Percentiles rank a stretch among this genome's conserved stretches.
Evolutionary conservation across 1,140 invertebrate species (phyloP).

Genomic region (Drosophila chauvacae): DNA sequence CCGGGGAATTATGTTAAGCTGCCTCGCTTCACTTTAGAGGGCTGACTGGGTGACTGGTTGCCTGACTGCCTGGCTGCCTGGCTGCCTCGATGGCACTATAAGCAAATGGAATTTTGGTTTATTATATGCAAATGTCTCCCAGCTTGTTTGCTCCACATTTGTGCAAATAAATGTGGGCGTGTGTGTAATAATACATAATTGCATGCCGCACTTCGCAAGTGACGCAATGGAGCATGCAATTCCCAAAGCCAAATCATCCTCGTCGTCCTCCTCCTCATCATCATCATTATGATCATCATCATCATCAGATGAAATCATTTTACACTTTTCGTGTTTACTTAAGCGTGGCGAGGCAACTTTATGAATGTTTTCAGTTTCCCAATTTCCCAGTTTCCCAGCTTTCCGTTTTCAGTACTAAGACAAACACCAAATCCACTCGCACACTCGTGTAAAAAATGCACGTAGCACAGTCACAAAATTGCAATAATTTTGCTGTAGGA

Average conservation of each 20-base stretch:
- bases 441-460: slow-evolving; percentile 53
- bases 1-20: slow-evolving; percentile 20
- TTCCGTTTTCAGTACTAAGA: slow-evolving; percentile 50
- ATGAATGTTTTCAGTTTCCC: slow-evolving; percentile 48
- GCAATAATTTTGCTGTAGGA: slow-evolving; percentile 65
- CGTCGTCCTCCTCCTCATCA: slow-evolving; percentile 65
- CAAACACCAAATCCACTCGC: slow-evolving; percentile 61
- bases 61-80: neutral
- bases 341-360: slow-evolving; percentile 72
- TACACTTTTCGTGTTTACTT: slow-evolving; percentile 80
- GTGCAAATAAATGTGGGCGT: slow-evolving; percentile 26
- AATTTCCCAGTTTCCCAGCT: neutral
- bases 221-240: slow-evolving; percentile 57
- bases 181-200: slow-evolving; percentile 38
- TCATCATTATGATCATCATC: slow-evolving; percentile 67
- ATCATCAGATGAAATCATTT: slow-evolving; percentile 78
- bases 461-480: slow-evolving; percentile 76
- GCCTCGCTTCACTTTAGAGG: slow-evolving; percentile 9
- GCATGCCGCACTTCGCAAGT: slow-evolving; percentile 26
- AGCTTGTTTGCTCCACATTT: slow-evolving; percentile 43
- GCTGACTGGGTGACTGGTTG: neutral
- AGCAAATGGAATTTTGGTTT: slow-evolving; percentile 39
- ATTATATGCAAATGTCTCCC: slow-evolving; percentile 45
- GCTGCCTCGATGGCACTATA: slow-evolving; percentile 2
- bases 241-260: slow-evolving; percentile 65